Conservation (phyloP, 2,888 invertebrate genomes). For the Morpho helenor region DNA sequence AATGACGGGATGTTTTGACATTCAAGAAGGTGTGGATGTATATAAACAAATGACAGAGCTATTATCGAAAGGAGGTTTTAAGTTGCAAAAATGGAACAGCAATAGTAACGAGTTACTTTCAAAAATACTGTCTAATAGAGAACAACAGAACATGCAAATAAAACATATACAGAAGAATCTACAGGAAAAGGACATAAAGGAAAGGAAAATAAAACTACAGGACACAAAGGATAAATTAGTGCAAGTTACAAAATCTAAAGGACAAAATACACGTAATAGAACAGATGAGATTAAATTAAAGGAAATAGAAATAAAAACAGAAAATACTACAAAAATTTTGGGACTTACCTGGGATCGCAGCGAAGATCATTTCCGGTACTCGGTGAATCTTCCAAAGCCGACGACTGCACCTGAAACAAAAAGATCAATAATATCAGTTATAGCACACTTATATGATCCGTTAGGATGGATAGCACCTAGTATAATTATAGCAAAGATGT, state of each 20-base stretch:
- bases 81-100: constrained; percentile 30
- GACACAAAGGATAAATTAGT: neutral
- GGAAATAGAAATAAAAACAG: neutral
- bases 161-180: too few species aligned
- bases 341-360: constrained; percentile 12
- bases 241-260: neutral
- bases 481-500: too few species aligned
- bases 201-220: neutral
- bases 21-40: constrained; percentile 21
- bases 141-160: too few species aligned
- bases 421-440: constrained; percentile 19
- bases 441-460: constrained; percentile 21
- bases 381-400: neutral
- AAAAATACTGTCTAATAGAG: neutral
- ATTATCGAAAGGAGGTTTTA: constrained; percentile 32
- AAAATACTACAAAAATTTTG: constrained; percentile 15
- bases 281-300: neutral
- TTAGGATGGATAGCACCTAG: too few species aligned
- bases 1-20: constrained; percentile 24
- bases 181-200: neutral
- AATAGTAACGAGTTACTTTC: constrained; percentile 18
- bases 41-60: constrained; percentile 28
- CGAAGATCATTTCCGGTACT: constrained; percentile 7
- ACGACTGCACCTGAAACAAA: constrained; percentile 10
- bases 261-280: neutral